These are phyloP conservation scores for Orchesella flavescens DNA, from an alignment of 2,888 invertebrate species.

Conservation along the genomic window DNA sequence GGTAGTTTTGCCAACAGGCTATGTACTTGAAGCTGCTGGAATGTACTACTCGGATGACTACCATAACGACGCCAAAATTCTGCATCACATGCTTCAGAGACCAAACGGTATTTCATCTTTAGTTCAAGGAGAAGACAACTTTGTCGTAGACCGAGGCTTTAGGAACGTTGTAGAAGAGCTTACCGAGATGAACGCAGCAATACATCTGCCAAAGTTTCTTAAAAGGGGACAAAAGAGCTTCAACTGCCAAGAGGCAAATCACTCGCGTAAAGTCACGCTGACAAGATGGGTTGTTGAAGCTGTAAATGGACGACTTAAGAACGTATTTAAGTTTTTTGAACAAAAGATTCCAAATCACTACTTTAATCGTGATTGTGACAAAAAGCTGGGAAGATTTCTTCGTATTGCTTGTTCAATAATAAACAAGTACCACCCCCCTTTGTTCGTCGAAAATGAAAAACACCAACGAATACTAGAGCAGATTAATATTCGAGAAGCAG, in stretches of 20 bases:
- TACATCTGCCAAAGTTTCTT: slow-evolving; percentile 27
- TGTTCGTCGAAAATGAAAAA: too few relatives aligned
- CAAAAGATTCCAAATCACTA: slow-evolving; percentile 18
- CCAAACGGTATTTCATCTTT: background rate
- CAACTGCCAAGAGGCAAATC: slow-evolving; percentile 33
- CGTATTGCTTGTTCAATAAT: too few relatives aligned
- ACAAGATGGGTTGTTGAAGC: slow-evolving; percentile 49
- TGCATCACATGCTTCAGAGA: background rate
- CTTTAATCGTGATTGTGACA: too few relatives aligned
- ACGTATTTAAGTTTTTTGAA: slow-evolving; percentile 45
- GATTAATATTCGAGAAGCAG: too few relatives aligned
- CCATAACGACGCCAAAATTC: slow-evolving; percentile 29
- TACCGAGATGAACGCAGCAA: background rate
- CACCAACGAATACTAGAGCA: too few relatives aligned
- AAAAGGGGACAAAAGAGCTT: background rate
- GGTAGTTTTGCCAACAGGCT: slow-evolving; percentile 22
- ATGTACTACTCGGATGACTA: background rate
- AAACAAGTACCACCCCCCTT: too few relatives aligned
- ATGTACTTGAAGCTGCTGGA: slow-evolving; percentile 8
- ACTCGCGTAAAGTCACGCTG: slow-evolving; percentile 27
- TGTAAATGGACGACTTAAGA: slow-evolving; percentile 48
- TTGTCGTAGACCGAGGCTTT: slow-evolving; percentile 36
- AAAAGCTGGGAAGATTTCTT: slow-evolving; percentile 16
- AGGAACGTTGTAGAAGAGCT: slow-evolving; percentile 7
- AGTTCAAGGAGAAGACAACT: slow-evolving; percentile 3